Base-by-base conservation (phyloP, 2,888 invertebrate genomes). In the Nesidiocoris tenuis region DNA sequence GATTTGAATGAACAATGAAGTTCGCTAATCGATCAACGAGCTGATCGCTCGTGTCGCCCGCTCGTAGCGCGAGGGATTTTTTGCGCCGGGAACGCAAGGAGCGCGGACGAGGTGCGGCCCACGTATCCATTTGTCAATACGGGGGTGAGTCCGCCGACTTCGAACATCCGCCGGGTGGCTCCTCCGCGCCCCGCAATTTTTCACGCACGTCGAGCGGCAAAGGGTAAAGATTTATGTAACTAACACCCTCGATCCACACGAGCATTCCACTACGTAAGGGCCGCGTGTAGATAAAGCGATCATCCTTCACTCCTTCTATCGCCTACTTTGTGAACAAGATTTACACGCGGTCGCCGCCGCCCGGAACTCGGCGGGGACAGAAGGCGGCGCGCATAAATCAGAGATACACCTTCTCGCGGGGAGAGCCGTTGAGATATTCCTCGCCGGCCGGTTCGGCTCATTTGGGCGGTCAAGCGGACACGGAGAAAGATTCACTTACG, bases 231-330 rank as follows among this genome's bases (percentile, higher is more conserved):
- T 65, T 65, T 65, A 65, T 65, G 65, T 65, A 65, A 65, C 65
- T 39, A 65, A 65, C 54, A 65, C 65, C 65, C 19, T 2, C 39
- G 39, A 39, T 39, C 39, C 39, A 39, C 39, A 3, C 39, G 39
- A 39, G 39, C 39, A 39, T 39, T 12, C 39, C 39, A 39, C 39
- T 12, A 7, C 39, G 39, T 59, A 70, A 59, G 70, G 59, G 16
- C 67, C 55, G 39, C 12, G 39, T 54, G 57, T 39, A 70, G 70
- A 70, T 70, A 70, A 70, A 70, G 70, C 59, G 57, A 70, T 70
- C 70, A 70, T 70, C 70, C 70, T 25, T 70, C 70, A 70, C 59
- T 70, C 70, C 54, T 70, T 70, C 70, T 59, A 70, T 70, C 70
- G 24, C 70, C 59, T 70, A 59, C 70, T 24, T 39, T 39, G 39